phyloP scores from a whole-genome alignment of 1,140 invertebrate species.

The Orchesella cincta region DNA sequence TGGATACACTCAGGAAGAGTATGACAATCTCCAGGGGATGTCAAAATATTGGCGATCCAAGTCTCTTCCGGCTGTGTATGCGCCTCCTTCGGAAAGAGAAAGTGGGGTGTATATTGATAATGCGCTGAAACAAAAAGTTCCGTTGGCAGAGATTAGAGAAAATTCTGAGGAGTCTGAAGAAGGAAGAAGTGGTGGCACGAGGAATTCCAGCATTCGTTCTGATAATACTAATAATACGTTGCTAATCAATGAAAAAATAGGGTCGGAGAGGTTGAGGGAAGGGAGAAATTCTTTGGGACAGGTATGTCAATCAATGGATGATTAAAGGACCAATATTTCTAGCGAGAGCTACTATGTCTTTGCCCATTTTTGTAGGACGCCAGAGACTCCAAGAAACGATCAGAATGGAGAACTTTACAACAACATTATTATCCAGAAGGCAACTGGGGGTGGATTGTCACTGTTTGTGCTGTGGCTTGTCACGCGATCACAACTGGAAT shows the following conservation, averaged over 20 bases:
- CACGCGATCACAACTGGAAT: constrained; percentile 35
- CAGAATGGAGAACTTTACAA: constrained; percentile 34
- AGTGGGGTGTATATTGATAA: too few relatives aligned
- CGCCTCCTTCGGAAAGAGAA: constrained; percentile 8
- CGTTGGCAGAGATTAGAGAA: constrained; percentile 1
- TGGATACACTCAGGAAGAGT: constrained; percentile 12
- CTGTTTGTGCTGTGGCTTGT: constrained; percentile 30
- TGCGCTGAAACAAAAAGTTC: not conserved
- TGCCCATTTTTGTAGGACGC: constrained; percentile 22
- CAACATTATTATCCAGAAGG: constrained; percentile 38
- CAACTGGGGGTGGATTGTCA: constrained; percentile 37
- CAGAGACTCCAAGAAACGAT: constrained; percentile 34
- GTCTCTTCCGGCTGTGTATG: constrained; percentile 37
- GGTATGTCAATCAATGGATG: not conserved
- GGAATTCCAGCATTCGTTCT: constrained; percentile 15
- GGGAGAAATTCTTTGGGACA: not conserved
- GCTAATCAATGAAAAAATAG: not conserved
- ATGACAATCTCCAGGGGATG: constrained; percentile 39
- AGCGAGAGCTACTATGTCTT: not conserved
- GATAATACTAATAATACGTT: constrained; percentile 18
- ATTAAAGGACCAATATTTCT: not conserved
- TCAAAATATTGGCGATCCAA: constrained; percentile 42
- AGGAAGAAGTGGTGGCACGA: not conserved
- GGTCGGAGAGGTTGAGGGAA: not conserved
- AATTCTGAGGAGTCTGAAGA: not conserved